phyloP scores from a whole-genome alignment of 2,113 vertebrate species.

The Falco punctatus region DNA sequence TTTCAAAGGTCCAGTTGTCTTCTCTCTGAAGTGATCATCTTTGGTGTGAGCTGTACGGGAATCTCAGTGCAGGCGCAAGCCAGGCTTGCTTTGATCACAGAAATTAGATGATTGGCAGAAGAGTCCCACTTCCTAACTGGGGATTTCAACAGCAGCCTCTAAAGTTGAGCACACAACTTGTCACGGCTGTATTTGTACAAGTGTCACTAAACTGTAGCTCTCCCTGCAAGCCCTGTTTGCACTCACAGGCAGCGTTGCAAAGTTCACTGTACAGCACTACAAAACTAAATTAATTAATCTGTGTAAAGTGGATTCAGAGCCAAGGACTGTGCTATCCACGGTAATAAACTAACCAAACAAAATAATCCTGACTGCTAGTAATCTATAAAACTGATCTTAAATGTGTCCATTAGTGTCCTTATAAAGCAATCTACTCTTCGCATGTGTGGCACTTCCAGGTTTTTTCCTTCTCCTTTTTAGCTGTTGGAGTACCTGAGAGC shows the following conservation, averaged over 20 bases:
- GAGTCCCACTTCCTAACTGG: conserved; percentile 28
- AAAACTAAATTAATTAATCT: neutral
- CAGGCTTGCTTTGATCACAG: neutral
- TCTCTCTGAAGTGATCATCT: accelerated
- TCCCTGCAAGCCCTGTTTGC: accelerated
- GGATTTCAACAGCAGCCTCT: neutral
- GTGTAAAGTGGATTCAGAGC: neutral
- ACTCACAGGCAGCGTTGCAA: neutral
- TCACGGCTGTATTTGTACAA: accelerated
- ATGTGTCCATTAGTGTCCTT: neutral
- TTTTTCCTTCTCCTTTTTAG: conserved; percentile 2
- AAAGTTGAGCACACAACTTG: neutral
- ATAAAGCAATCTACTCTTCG: neutral
- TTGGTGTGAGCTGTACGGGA: accelerated
- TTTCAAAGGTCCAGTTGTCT: neutral
- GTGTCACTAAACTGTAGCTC: neutral
- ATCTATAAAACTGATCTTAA: neutral
- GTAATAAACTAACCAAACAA: neutral
- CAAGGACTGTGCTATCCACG: neutral
- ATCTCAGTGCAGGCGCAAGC: accelerated
- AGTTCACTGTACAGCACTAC: neutral
- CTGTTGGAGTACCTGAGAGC: conserved; percentile 24
- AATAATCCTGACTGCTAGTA: neutral
- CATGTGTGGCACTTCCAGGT: neutral
- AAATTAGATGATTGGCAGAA: conserved; percentile 25